A percentile compares a stretch with the other conserved stretches of the same genome.
Conservation (phyloP, 2,888 invertebrate genomes). For the Agrilus biguttatus region DNA sequence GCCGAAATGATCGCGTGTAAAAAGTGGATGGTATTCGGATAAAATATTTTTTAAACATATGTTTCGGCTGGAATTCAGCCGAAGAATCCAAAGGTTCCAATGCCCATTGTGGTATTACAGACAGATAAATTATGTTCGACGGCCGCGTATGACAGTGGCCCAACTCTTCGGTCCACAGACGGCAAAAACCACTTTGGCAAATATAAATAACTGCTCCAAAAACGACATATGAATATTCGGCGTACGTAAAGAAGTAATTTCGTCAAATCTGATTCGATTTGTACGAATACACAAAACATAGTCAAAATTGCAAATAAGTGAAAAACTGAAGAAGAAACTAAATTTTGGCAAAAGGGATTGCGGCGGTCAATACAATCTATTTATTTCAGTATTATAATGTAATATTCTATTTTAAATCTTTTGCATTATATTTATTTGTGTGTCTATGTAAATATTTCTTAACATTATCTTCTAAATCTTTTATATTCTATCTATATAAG, state of each 20-base stretch:
- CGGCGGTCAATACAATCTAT: too few species aligned
- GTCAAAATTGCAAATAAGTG: too few species aligned
- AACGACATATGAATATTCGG: slow-evolving; percentile 17
- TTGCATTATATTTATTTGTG: too few species aligned
- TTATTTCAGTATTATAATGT: too few species aligned
- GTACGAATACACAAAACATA: too few species aligned
- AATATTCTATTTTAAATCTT: too few species aligned
- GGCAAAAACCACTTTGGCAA: slow-evolving; percentile 15
- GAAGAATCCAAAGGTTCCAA: slow-evolving; percentile 27
- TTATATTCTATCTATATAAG: too few species aligned
- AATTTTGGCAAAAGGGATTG: too few species aligned
- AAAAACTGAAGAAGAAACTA: too few species aligned
- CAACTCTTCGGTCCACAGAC: slow-evolving; percentile 13
- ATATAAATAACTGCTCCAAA: slow-evolving; percentile 26
- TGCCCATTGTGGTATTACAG: slow-evolving; percentile 32
- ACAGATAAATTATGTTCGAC: slow-evolving; percentile 34
- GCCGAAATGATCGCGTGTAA: slow-evolving; percentile 19
- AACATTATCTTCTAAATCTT: too few species aligned
- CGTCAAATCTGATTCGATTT: too few species aligned
- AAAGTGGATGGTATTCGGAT: slow-evolving; percentile 28
- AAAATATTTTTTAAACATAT: slow-evolving; percentile 34
- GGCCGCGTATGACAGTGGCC: slow-evolving; percentile 32
- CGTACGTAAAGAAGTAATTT: background rate
- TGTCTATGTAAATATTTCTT: too few species aligned
- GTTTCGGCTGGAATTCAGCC: slow-evolving; percentile 31